These are phyloP conservation scores for Cybosia mesomella DNA, from an alignment of 2,888 invertebrate species.

Conservation along the genomic window DNA sequence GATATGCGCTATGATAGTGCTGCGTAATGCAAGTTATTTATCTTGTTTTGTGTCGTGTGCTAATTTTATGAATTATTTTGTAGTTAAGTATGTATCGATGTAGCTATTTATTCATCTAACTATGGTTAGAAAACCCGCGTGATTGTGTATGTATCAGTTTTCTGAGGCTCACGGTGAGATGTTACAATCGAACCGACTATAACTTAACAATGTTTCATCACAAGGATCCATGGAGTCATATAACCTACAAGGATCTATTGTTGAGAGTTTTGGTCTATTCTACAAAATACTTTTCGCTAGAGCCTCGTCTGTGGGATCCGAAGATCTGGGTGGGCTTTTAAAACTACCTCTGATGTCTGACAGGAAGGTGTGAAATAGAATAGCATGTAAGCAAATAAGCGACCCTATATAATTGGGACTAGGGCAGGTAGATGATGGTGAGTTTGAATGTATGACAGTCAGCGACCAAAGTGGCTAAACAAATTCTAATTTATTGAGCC, in stretches of 20 bases:
- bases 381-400: too few species aligned
- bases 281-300: too few species aligned
- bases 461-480: too few species aligned
- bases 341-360: too few species aligned
- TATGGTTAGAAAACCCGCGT: background rate
- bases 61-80: constrained; percentile 9
- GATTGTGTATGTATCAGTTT: background rate
- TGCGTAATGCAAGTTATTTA: constrained; percentile 46
- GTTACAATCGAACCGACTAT: background rate
- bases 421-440: too few species aligned
- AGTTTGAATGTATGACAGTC: too few species aligned
- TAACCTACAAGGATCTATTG: background rate
- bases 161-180: background rate
- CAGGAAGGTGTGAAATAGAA: too few species aligned
- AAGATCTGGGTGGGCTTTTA: too few species aligned
- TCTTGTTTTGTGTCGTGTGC: constrained; percentile 30
- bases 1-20: constrained; percentile 45
- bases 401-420: too few species aligned
- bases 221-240: background rate
- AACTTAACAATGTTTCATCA: background rate
- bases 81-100: background rate
- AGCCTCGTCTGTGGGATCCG: too few species aligned
- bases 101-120: background rate
- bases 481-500: too few species aligned
- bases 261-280: background rate